phyloP scores from a whole-genome alignment of 1,140 invertebrate genomes.

The Tigriopus japonicus region DNA sequence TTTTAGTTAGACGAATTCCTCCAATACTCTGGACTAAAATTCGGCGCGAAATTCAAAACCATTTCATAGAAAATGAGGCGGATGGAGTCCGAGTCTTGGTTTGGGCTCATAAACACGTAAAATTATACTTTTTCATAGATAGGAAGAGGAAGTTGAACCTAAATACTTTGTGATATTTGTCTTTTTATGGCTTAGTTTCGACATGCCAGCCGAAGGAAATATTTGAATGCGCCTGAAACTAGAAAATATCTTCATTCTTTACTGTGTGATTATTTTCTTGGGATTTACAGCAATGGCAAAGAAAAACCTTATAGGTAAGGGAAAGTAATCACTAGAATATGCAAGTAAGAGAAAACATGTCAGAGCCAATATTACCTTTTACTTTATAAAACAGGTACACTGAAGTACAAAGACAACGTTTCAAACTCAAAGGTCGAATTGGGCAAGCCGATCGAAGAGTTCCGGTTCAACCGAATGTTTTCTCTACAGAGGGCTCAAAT shows the following conservation, averaged over 20 bases:
- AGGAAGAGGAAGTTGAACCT: no score
- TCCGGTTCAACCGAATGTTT: slow-evolving; percentile 82
- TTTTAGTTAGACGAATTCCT: slow-evolving; percentile 8
- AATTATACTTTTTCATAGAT: not conserved
- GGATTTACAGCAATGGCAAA: slow-evolving; percentile 2
- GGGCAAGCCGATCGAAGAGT: slow-evolving; percentile 89
- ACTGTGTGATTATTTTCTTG: slow-evolving; percentile 10
- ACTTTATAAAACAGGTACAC: no score
- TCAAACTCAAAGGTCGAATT: slow-evolving; percentile 51
- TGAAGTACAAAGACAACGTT: slow-evolving; percentile 8
- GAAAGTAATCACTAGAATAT: no score
- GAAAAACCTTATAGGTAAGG: slow-evolving; percentile 4
- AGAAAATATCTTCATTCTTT: not conserved
- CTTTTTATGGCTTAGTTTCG: not conserved
- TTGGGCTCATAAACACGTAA: slow-evolving; percentile 12
- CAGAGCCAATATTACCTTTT: not conserved
- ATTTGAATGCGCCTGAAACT: not conserved
- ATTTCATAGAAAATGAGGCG: slow-evolving; percentile 1
- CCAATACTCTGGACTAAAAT: slow-evolving; percentile 11
- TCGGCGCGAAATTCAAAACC: slow-evolving; percentile 1
- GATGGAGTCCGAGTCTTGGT: slow-evolving; percentile 8
- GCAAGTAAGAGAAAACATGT: not conserved
- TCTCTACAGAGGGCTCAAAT: slow-evolving; percentile 50
- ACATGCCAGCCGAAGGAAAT: not conserved
- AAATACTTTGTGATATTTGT: not conserved